Evolutionary conservation across 2,113 vertebrate genomes (phyloP), one percentile per base, ranked within the genome.

Genomic region (Protomyctophum bolini): DNA sequence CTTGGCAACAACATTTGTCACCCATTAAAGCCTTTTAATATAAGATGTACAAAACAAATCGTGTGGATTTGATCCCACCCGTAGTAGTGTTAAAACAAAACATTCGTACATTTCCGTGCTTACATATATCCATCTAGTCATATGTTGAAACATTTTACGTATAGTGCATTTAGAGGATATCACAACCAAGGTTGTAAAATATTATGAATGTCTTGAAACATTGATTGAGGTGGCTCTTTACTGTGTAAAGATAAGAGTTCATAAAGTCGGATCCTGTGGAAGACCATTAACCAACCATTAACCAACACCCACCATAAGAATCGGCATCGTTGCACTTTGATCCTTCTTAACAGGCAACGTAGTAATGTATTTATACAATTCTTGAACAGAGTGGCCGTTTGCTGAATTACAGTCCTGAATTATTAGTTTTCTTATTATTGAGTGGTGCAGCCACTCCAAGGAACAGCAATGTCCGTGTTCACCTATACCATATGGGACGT

Each of bases 1-100:
- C 7, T 12, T 52, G 50, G 50, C 50, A 52, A 41, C 0, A 52
- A 58, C 14, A 80, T 82, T 80, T 83, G 76, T 74, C 58, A 57
- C 41, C 68, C 33, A 66, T 0, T 62, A 68, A 55, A 83, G 55
- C 12, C 10, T 4, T 5, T n/a, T 29, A 8, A 14, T 7, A 52
- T 9, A 6, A 55, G 14, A 11, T 54, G 28, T 14, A 1, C 45
- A 2, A 78, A 58, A 41, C 14, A 52, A 70, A 73, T 41, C 6
- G 51, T 14, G 58, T 10, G 10, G 33, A 6, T 41, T 41, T 41
- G 33, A 41, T 41, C 33, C 33, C 33, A 41, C 2, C 33, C 33
- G 4, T 0, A 41, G 33, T 6, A 41, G n/a, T n/a, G n/a, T 41
- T 41, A 4, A 41, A 41, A 41, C 33, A 41, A 41, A 41, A 41